Base-by-base conservation (phyloP, 2,888 invertebrate species). In the Trachelus stipa region DNA sequence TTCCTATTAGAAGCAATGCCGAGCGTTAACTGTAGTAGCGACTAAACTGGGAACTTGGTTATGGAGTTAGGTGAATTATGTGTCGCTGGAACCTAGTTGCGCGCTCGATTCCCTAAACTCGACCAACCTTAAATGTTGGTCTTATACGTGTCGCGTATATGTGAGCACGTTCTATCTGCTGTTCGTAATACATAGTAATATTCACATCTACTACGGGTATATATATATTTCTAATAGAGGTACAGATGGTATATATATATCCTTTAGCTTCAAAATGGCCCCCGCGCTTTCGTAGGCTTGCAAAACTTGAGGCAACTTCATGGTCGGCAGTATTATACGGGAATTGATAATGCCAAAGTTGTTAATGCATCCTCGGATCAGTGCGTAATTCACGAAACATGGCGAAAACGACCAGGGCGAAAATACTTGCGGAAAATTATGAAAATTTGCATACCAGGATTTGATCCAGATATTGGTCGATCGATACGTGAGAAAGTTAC, bases 301-400 rank as follows among this genome's bases (percentile, higher is more conserved):
- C 82, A 82, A 88, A 88, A 88, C 87, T 89, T 88, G 84, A 77
- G 79, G 81, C 73, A 87, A 87, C 86, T 85, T 83, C 80, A 81
- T 81, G 77, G 69, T 15, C 74, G 80, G 23, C 40, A 6, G 40
- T 40, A 40, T 40, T 40, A 23, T 6, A 15, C 6, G 40, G 40
- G 40, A 40, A 40, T 40, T 15, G 40, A 88, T 89, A 89, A 89
- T 86, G 86, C 85, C 85, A 78, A 88, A 89, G 88, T 89, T 89
- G 88, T 87, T 87, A 88, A 89, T 88, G 88, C 85, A 88, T 87
- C 87, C 86, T 85, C 87, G 85, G 89, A 88, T 89, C 87, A 87
- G 84, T 87, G 89, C 83, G 77, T 83, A 76, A 82, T 85, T 87
- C 85, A 81, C 83, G 81, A 81, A 81, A 82, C 82, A 79, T 81